Percentiles rank a stretch among this genome's conserved stretches.
Evolutionary conservation across 2,113 vertebrate genomes (phyloP).

Genomic region (Mustela nigripes): DNA sequence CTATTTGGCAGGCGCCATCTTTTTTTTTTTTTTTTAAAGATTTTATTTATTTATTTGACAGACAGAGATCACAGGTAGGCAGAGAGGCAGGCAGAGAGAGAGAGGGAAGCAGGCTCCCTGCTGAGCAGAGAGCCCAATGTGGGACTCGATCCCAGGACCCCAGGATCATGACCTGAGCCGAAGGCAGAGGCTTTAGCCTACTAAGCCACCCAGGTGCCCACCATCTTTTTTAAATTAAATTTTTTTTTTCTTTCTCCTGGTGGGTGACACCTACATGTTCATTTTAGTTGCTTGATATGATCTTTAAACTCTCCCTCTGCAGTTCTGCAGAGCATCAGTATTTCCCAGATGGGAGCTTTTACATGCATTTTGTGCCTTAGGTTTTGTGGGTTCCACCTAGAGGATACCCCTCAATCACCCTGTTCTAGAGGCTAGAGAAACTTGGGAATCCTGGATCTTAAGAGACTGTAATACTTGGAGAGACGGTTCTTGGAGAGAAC

Average conservation of each 20-base stretch:
- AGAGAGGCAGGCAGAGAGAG: too few relatives aligned
- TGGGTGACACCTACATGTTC: not conserved
- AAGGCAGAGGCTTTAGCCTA: too few relatives aligned
- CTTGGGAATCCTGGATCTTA: not conserved
- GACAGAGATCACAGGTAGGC: too few relatives aligned
- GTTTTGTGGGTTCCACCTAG: not conserved
- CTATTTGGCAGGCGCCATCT: not conserved
- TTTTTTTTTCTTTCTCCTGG: not conserved
- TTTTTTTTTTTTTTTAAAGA: not conserved
- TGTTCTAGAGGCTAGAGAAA: not conserved
- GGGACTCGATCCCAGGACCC: too few relatives aligned
- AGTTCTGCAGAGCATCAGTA: not conserved
- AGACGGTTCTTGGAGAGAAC: not conserved
- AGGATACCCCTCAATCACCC: not conserved
- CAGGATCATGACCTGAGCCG: too few relatives aligned
- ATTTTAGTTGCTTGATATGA: not conserved
- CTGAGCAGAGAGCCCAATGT: too few relatives aligned
- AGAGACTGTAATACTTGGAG: not conserved
- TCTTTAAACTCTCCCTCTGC: not conserved
- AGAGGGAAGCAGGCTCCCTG: too few relatives aligned
- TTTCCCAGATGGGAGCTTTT: not conserved
- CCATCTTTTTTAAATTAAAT: not conserved
- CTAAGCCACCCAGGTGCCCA: too few relatives aligned
- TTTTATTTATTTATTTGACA: too few relatives aligned
- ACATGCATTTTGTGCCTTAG: not conserved